Conservation (phyloP, 2,113 vertebrate genomes). For the Microtus richardsoni region DNA sequence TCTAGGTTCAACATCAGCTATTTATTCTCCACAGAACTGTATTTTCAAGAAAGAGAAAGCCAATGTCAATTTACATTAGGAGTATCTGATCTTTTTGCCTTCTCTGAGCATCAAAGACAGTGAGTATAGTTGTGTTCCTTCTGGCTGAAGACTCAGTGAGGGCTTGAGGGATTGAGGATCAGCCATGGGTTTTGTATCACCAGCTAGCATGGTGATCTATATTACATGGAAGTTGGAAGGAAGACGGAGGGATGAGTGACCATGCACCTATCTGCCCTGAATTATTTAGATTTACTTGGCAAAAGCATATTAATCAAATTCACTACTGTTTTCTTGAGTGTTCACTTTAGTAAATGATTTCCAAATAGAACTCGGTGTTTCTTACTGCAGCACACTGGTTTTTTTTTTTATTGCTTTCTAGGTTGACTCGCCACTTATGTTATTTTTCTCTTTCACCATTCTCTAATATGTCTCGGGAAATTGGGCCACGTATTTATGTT, state of each 20-base stretch:
- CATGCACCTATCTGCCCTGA: background rate
- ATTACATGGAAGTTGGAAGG: background rate
- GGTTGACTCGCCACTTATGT: background rate
- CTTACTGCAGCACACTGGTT: background rate
- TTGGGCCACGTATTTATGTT: background rate
- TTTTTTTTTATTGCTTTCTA: constrained; percentile 19
- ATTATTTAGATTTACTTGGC: background rate
- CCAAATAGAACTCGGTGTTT: background rate
- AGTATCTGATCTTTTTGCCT: background rate
- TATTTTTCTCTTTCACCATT: background rate
- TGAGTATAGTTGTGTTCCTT: background rate
- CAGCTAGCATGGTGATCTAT: background rate
- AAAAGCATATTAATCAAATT: background rate
- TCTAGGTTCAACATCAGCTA: background rate
- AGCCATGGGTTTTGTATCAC: background rate
- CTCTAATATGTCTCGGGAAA: background rate
- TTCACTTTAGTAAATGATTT: background rate
- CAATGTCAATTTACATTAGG: background rate
- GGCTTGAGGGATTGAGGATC: background rate
- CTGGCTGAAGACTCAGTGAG: background rate
- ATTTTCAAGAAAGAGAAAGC: background rate
- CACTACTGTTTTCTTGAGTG: background rate
- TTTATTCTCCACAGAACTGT: background rate
- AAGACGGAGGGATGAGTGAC: background rate
- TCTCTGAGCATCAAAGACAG: background rate